These are phyloP conservation scores for Chloropsis hardwickii DNA, from an alignment of 2,113 vertebrate species.

Conservation along the genomic window DNA sequence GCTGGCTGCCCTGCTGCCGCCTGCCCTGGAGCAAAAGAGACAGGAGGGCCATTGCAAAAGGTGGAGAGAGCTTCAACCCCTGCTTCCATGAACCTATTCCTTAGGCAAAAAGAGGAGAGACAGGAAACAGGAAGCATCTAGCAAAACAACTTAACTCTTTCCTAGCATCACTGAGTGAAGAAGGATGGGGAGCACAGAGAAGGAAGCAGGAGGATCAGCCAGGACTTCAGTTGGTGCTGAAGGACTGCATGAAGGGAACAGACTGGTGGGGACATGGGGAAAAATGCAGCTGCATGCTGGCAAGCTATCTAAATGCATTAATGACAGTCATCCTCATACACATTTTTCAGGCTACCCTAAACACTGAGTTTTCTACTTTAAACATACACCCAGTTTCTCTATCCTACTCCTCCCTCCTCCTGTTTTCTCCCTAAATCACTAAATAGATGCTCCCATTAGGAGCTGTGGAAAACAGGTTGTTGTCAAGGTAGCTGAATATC, in stretches of 20 bases:
- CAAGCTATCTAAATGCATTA: background rate
- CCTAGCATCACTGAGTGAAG: fast-evolving
- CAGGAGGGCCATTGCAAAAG: background rate
- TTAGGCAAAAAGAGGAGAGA: background rate
- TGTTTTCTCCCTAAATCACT: background rate
- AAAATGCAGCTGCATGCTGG: background rate
- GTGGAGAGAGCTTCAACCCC: background rate
- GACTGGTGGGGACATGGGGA: background rate
- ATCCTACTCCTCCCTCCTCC: fast-evolving
- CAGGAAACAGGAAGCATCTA: background rate
- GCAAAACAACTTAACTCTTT: background rate
- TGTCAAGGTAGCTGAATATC: background rate
- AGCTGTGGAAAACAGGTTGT: background rate
- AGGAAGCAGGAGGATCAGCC: background rate
- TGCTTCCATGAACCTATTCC: background rate
- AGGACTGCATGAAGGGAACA: background rate
- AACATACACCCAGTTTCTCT: background rate
- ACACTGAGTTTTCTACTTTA: background rate
- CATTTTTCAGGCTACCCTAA: background rate
- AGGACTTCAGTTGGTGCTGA: background rate
- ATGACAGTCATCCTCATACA: background rate
- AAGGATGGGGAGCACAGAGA: background rate
- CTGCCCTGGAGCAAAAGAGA: background rate
- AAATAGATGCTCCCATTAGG: background rate
- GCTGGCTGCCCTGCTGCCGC: background rate